Evolutionary conservation across 2,888 invertebrate species (phyloP), one percentile per base, ranked within the genome.

Genomic region (Noctua fimbriata): DNA sequence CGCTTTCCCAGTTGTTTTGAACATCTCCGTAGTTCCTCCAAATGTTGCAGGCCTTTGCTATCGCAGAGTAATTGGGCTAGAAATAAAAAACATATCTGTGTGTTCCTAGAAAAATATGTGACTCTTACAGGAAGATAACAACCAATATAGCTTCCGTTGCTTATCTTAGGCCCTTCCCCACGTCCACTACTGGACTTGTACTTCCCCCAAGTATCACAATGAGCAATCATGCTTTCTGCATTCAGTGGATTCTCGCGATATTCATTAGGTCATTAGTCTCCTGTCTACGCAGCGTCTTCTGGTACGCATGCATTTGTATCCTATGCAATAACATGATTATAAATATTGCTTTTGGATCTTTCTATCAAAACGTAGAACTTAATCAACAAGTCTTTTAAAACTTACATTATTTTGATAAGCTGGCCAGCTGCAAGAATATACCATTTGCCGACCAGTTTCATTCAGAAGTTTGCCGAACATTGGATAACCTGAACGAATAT

Each of bases 401-500:
- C 89, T 89, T 88, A 91, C 93, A 41, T 82, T 82, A 16, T 88
- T 87, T 67, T 98, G 97, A 92, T 99, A 99, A 14, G 98, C 97
- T 94, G 98, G 98, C 98, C 98, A 98, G 90, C 98, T 98, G 94
- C 99, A 99, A 98, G 97, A 85, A 98, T 98, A 99, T 0, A 98
- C 97, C 84, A 99, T 98, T 0, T 98, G 97, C 52, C 98, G 97
- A 18, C 98, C 98, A 55, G 98, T 98, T 84, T 97, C 95, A 93
- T 98, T 98, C 83, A 99, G 94, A 89, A 97, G 97, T 88, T 95
- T 94, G 10, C 98, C 98, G 95, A 98, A 98, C 82, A 97, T 96
- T 2, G 98, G 98, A 93, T 98, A 98, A 12, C 98, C 98, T 73
- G 44, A 58, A 36, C 21, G 63, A 71, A n/a, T 12, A 4, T 6